These are phyloP conservation scores for Drosophila nr. medialis DNA, from an alignment of 2,888 invertebrate species.

Conservation along the genomic window DNA sequence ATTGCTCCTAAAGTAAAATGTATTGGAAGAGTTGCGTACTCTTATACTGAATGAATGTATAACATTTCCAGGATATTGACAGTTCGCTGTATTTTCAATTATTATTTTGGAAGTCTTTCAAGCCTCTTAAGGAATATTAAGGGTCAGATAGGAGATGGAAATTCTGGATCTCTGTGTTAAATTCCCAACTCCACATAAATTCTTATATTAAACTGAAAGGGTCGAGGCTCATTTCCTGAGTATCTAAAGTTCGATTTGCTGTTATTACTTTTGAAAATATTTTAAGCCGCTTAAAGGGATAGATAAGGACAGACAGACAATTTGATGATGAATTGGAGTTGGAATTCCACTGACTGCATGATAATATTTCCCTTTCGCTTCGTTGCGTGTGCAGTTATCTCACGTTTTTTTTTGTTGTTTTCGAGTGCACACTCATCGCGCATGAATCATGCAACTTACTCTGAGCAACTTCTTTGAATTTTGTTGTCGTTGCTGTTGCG, in stretches of 20 bases:
- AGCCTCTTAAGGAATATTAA: neutral
- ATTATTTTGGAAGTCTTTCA: neutral
- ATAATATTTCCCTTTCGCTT: constrained; percentile 8
- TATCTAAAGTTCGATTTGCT: constrained; percentile 6
- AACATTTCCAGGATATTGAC: neutral
- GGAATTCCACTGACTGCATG: constrained; percentile 7
- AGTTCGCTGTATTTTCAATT: neutral
- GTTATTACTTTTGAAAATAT: constrained; percentile 21
- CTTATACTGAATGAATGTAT: neutral
- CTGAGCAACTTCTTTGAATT: constrained; percentile 65
- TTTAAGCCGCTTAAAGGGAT: constrained; percentile 46
- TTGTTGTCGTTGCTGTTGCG: constrained; percentile 35
- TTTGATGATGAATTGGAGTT: constrained; percentile 13
- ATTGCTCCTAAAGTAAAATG: neutral
- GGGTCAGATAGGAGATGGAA: neutral
- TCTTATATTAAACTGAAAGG: neutral
- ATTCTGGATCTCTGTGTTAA: neutral
- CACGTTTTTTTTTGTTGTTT: neutral
- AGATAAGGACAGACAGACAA: constrained; percentile 1
- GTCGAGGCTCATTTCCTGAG: constrained; percentile 3
- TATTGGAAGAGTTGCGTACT: neutral
- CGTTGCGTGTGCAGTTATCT: constrained; percentile 38
- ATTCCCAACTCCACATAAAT: neutral
- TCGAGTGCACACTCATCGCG: constrained; percentile 44
- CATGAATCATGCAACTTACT: constrained; percentile 45